These are phyloP conservation scores for Drosophila cardini DNA, from an alignment of 1,140 invertebrate genomes.

Conservation along the genomic window DNA sequence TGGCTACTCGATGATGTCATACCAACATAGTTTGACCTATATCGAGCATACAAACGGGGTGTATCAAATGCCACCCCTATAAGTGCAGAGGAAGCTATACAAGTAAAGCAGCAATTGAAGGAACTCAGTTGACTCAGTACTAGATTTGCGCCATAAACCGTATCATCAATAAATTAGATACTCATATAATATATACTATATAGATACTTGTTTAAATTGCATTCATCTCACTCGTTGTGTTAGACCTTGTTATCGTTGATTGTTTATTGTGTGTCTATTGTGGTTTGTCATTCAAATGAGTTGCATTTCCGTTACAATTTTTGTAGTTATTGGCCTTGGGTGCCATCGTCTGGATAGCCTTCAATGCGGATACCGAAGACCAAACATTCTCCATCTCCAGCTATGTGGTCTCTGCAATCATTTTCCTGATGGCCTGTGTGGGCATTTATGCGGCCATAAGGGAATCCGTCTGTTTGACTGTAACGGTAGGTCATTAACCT, in stretches of 20 bases:
- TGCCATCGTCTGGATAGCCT: constrained; percentile 70
- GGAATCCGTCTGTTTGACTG: constrained; percentile 70
- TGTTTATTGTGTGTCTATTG: constrained; percentile 5
- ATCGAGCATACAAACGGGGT: constrained; percentile 35
- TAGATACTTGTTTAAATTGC: constrained; percentile 9
- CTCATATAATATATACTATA: not conserved
- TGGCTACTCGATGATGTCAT: constrained; percentile 66
- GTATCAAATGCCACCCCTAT: constrained; percentile 13
- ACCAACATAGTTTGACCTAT: constrained; percentile 66
- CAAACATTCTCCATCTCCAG: constrained; percentile 55
- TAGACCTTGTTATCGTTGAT: constrained; percentile 23
- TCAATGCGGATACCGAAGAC: constrained; percentile 64
- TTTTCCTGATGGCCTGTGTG: constrained; percentile 66
- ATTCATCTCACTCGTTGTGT: constrained; percentile 3
- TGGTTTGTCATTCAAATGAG: constrained; percentile 60
- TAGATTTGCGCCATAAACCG: not conserved
- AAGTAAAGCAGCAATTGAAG: constrained; percentile 33
- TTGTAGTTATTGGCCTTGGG: constrained; percentile 65
- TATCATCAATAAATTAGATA: constrained; percentile 35
- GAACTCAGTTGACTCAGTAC: not conserved
- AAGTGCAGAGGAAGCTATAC: constrained; percentile 13
- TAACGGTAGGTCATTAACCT: constrained; percentile 52
- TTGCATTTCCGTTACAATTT: constrained; percentile 39
- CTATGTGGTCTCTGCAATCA: constrained; percentile 58
- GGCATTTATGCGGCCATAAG: constrained; percentile 72